Evolutionary conservation across 2,113 vertebrate species (phyloP).

Genomic region (Pogona vitticeps): DNA sequence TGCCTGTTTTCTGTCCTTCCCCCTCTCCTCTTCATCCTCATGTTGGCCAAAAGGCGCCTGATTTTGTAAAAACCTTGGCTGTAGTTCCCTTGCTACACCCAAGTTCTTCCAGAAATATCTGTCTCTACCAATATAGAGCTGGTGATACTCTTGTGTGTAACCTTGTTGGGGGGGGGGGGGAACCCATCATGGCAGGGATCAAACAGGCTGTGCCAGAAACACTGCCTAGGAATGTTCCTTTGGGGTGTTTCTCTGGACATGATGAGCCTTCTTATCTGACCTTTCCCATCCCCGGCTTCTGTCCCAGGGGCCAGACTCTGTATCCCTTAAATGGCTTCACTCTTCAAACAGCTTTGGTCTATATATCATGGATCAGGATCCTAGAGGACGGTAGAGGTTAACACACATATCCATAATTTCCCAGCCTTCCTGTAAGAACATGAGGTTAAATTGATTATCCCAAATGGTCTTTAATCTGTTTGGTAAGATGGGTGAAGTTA

Average conservation of each 20-base stretch:
- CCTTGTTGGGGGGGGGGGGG: not conserved
- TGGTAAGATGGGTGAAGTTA: not conserved
- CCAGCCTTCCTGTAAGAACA: not conserved
- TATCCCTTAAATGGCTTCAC: too few species aligned
- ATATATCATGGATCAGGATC: too few species aligned
- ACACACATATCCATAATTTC: too few species aligned
- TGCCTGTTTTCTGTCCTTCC: not conserved
- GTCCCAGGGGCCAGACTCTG: too few species aligned
- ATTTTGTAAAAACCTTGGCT: not conserved
- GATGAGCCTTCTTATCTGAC: too few species aligned
- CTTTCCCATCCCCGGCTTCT: too few species aligned
- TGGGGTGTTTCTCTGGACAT: too few species aligned
- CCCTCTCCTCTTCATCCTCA: not conserved
- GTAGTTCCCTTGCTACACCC: not conserved
- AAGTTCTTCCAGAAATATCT: not conserved
- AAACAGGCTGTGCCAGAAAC: not conserved
- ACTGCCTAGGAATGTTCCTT: not conserved
- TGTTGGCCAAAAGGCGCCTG: conserved; percentile 38
- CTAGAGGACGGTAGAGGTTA: too few species aligned
- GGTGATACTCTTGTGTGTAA: not conserved
- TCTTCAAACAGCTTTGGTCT: too few species aligned
- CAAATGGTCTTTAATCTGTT: not conserved
- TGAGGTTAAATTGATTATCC: not conserved
- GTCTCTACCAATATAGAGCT: conserved; percentile 3
- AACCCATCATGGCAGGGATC: not conserved